Evolutionary conservation across 2,113 vertebrate species (phyloP).

Genomic region (Tricholaema leucomelas): DNA sequence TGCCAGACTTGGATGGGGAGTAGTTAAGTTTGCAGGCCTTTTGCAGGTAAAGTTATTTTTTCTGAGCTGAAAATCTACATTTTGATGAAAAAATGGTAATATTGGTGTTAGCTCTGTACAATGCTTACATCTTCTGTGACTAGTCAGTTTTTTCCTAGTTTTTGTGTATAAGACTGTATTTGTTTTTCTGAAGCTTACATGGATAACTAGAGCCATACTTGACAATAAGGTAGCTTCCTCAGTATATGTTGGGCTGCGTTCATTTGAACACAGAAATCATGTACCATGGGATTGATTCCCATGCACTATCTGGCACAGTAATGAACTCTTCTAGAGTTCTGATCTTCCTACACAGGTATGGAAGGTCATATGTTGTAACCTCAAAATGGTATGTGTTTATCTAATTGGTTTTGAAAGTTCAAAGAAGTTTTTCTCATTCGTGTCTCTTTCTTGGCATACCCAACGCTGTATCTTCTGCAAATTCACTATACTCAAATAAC

Average conservation of each 20-base stretch:
- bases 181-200: not conserved
- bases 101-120: not conserved
- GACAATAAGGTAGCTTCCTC: not conserved
- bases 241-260: not conserved
- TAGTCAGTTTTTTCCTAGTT: not conserved
- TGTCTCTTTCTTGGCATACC: not conserved
- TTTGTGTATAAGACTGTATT: not conserved
- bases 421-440: not conserved
- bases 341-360: not conserved
- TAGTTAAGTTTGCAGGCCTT: slow-evolving; percentile 96
- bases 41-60: slow-evolving; percentile 80
- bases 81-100: not conserved
- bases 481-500: not conserved
- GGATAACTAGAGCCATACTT: not conserved
- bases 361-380: not conserved
- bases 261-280: not conserved
- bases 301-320: not conserved
- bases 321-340: not conserved
- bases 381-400: not conserved
- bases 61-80: not conserved
- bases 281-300: not conserved
- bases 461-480: not conserved
- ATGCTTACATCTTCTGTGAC: not conserved
- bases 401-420: not conserved
- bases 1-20: slow-evolving; percentile 95